Evolutionary conservation across 2,113 vertebrate genomes (phyloP), one percentile per base, ranked within the genome.

Genomic region (Xerus inauris): DNA sequence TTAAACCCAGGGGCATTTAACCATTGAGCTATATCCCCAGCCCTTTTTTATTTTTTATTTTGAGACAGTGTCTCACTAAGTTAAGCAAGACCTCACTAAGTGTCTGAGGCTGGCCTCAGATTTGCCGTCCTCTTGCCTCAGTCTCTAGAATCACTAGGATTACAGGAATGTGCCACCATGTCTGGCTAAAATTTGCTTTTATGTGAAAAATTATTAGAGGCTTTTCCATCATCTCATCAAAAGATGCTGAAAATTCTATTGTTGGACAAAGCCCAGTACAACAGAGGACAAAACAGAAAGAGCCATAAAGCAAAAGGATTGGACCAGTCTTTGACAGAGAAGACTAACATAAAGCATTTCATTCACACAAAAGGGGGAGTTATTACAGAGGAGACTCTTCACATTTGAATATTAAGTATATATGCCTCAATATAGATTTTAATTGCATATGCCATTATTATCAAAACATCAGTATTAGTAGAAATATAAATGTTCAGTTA

Each of bases 381-480:
- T 77, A 26, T 32, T 59, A 45, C 22, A 51, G 38, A 76, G 54
- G 38, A 81, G 38, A 64, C 32, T 82, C 35, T 20, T 85, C 10
- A 20, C 13, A 47, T 79, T 83, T 81, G n/a, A 65, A 35, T 17
- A 71, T 45, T 17, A 72, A 69, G 62, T 77, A 32, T 26, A 22
- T 28, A 71, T 14, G 16, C 22, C 17, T 85, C 51, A 28, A 49
- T 91, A 38, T 28, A 2, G 20, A 24, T 49, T 96, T 76, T 59
- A 67, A 47, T 85, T 91, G n/a, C 65, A 96, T 40, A 32, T 80
- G 40, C 76, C 8, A 35, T 82, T 86, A 16, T 73, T 45, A 76
- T 76, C 6, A 80, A 95, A 95, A 65, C 40, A 82, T 93, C n/a
- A 20, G 1, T 80, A 11, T 72, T 92, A 45, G 51, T 90, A 87